Base-by-base conservation (phyloP, 2,888 invertebrate genomes). In the Branchipolynoe longqiensis region DNA sequence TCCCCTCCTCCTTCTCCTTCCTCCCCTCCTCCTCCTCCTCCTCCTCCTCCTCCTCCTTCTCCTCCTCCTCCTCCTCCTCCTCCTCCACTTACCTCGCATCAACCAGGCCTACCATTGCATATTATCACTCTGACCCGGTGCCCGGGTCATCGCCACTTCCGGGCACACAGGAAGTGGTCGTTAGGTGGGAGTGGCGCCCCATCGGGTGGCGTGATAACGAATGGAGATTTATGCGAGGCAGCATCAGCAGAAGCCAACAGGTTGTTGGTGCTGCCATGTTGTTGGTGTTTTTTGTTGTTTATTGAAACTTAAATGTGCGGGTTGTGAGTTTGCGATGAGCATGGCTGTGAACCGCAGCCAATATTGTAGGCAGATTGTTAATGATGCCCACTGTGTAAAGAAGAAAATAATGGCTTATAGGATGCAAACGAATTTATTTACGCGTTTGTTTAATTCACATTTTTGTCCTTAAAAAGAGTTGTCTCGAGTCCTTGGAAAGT, bases 81-180 rank as follows among this genome's bases (percentile, higher is more conserved):
- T 56, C 3, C 56, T 14, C 18, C 6, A 1, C 25, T 25, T 8
- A 22, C 56, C 18, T 3, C 56, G 2, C 56, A 22, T 56, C 56
- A n/a, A 22, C 18, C 6, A 2, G 22, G n/a, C 56, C 12, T 12
- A 14, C 56, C 12, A 12, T 56, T 56, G 56, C 25, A 56, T 56
- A 56, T n/a, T 56, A n/a, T 1, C 22, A 25, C 22, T 12, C 6
- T 56, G 3, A 56, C 25, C 56, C 18, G 25, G 56, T 56, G 25
- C 56, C 56, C 25, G 56, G 48, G 48, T 62, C 12, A n/a, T 31
- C 62, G 14, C 28, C 62, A n/a, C 62, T 62, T 62, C 62, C 62
- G 28, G 28, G 12, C 4, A 28, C 62, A 28, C 62, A 14, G 31
- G 62, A 62, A 62, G 62, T 58, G n/a, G 62, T 62, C 25, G 62